phyloP scores from a whole-genome alignment of 1,140 invertebrate species.

The Contarinia nasturtii region DNA sequence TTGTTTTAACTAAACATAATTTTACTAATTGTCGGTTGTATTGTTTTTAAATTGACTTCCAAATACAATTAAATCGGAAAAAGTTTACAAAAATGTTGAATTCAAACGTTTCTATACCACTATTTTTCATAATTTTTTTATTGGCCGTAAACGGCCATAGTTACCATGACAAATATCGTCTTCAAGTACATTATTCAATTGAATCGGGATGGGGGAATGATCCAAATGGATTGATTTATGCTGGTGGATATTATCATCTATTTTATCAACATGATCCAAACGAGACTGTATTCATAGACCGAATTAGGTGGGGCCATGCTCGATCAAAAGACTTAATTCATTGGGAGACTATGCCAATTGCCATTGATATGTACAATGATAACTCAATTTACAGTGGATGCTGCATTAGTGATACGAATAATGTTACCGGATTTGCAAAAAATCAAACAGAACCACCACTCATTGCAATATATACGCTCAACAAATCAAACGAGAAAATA shows the following conservation, averaged over 20 bases:
- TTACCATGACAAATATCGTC: constrained; percentile 11
- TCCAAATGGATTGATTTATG: constrained; percentile 21
- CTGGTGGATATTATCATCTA: constrained; percentile 20
- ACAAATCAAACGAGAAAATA: not conserved
- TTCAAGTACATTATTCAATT: constrained; percentile 19
- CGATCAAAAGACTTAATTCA: constrained; percentile 22
- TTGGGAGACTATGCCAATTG: constrained; percentile 11
- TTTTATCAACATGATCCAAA: constrained; percentile 25
- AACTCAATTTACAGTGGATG: not conserved
- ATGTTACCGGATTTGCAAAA: not conserved
- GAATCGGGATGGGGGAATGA: constrained; percentile 21
- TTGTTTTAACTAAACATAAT: too few species aligned
- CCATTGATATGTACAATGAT: not conserved
- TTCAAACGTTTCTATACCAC: too few species aligned
- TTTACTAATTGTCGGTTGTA: too few species aligned
- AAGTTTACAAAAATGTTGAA: too few species aligned
- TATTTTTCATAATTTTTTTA: too few species aligned
- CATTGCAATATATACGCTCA: too few species aligned
- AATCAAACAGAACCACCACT: too few species aligned
- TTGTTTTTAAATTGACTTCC: too few species aligned
- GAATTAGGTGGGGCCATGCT: constrained; percentile 24
- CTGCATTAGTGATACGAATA: not conserved
- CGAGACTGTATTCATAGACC: constrained; percentile 14
- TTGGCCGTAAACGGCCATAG: not conserved
- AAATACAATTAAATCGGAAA: too few species aligned